A percentile compares a stretch with the other conserved stretches of the same genome.
phyloP scores from a whole-genome alignment of 2,797 vertebrate genomes.

The Nasua narica region DNA sequence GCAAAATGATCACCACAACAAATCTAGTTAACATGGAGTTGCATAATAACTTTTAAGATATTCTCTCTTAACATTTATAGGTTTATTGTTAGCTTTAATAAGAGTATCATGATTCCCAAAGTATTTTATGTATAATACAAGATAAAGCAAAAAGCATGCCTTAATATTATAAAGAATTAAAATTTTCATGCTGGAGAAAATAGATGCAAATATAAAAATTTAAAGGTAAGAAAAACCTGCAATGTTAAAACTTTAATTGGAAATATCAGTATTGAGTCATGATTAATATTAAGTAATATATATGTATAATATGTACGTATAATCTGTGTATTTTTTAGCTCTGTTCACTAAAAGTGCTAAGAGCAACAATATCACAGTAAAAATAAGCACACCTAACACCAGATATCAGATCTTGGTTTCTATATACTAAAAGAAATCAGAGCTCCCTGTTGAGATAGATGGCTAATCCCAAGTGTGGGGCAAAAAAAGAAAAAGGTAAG shows the following conservation, averaged over 20 bases:
- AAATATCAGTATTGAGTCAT: not conserved
- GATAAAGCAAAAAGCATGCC: not conserved
- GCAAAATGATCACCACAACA: not conserved
- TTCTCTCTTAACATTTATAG: not conserved
- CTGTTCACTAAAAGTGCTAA: not conserved
- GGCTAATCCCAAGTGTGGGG: not conserved
- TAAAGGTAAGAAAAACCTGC: not conserved
- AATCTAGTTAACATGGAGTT: not conserved
- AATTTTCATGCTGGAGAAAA: not conserved
- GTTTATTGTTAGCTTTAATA: not conserved
- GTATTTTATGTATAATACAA: not conserved
- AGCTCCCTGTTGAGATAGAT: not conserved
- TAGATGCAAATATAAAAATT: not conserved
- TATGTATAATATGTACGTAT: not conserved
- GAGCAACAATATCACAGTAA: not conserved
- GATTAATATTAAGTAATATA: not conserved
- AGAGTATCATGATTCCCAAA: not conserved
- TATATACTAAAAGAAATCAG: not conserved
- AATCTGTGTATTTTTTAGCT: not conserved
- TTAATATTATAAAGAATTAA: not conserved
- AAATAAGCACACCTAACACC: not conserved
- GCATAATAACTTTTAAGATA: not conserved
- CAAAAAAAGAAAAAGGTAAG: not conserved
- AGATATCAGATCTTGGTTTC: not conserved
- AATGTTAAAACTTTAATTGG: not conserved